phyloP scores from a whole-genome alignment of 2,888 invertebrate genomes.

The Ormyrus nitidulus region DNA sequence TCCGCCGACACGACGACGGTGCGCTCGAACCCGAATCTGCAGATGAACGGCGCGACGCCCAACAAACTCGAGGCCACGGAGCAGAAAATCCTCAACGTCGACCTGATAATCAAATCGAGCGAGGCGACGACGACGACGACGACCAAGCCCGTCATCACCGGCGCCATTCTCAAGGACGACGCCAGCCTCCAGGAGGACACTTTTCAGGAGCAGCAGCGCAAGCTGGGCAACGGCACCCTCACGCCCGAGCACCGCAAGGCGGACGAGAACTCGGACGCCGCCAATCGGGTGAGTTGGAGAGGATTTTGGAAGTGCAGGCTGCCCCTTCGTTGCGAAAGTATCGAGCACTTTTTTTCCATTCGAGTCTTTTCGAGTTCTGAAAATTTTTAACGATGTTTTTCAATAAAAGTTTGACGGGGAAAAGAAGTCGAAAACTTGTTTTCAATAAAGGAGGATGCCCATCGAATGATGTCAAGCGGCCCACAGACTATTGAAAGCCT shows the following conservation, averaged over 20 bases:
- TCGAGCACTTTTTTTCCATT: neutral
- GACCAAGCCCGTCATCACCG: constrained; percentile 80
- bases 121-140: constrained; percentile 62
- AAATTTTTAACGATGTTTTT: neutral
- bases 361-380: neutral
- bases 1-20: constrained; percentile 67
- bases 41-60: constrained; percentile 66
- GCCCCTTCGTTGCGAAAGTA: too few species aligned
- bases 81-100: constrained; percentile 72
- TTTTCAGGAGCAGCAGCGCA: constrained; percentile 76
- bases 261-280: constrained; percentile 42
- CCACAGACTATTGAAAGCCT: too few species aligned
- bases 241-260: constrained; percentile 67
- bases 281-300: constrained; percentile 1
- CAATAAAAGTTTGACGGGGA: neutral
- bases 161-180: constrained; percentile 83
- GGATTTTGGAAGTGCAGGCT: too few species aligned
- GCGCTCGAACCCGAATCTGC: constrained; percentile 69
- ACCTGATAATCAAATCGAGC: constrained; percentile 74
- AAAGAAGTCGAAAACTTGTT: too few species aligned
- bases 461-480: too few species aligned
- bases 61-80: constrained; percentile 65
- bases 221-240: constrained; percentile 76
- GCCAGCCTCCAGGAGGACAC: constrained; percentile 75
- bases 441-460: too few species aligned